A percentile compares a stretch with the other conserved stretches of the same genome.
Conservation (phyloP, 2,113 vertebrate genomes). For the Tupaia tana region DNA sequence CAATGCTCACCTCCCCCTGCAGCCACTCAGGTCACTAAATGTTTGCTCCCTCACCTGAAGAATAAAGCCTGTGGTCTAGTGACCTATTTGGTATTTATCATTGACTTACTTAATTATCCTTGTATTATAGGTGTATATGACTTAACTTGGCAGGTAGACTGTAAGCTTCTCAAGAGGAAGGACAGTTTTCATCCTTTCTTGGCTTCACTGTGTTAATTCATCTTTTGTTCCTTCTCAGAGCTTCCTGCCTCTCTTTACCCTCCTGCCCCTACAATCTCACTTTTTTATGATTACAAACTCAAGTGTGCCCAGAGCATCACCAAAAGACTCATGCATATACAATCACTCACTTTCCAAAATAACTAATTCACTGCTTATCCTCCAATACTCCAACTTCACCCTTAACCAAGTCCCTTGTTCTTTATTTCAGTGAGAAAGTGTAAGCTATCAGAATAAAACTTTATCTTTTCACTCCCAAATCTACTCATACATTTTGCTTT, state of each 20-base stretch:
- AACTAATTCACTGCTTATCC: not conserved
- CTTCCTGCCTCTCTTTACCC: not conserved
- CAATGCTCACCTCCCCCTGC: not conserved
- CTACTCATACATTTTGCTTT: not conserved
- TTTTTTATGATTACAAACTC: slow-evolving; percentile 1
- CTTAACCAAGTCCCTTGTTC: not conserved
- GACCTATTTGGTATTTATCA: not conserved
- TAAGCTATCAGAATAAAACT: not conserved
- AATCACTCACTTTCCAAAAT: not conserved
- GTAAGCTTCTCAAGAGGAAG: slow-evolving; percentile 22
- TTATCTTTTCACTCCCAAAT: not conserved
- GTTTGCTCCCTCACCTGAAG: not conserved
- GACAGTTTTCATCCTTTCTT: not conserved
- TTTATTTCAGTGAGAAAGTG: not conserved
- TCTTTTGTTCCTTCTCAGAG: slow-evolving; percentile 9
- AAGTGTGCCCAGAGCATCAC: not conserved
- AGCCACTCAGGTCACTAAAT: not conserved
- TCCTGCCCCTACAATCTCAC: not conserved
- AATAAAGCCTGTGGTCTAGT: not conserved
- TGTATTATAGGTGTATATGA: not conserved
- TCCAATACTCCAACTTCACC: not conserved
- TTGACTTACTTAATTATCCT: not conserved
- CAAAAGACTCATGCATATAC: not conserved
- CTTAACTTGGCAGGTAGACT: not conserved
- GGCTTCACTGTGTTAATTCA: not conserved